Conservation (phyloP, 2,888 invertebrate genomes). For the Odontomyia ornata region DNA sequence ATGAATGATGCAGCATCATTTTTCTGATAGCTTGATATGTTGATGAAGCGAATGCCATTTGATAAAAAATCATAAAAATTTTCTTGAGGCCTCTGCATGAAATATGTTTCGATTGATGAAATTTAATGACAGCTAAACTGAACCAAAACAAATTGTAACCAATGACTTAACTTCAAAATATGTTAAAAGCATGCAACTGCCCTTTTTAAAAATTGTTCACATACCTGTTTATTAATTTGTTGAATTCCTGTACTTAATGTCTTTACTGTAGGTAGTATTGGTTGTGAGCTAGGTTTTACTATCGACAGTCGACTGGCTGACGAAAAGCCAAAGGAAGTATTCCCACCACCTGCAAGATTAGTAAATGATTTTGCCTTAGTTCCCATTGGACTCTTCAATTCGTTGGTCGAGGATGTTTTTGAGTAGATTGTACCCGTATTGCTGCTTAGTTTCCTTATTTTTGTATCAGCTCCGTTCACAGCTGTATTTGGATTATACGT, state of each 20-base stretch:
- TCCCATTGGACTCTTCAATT: slow-evolving; percentile 62
- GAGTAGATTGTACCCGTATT: background rate
- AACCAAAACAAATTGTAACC: no score
- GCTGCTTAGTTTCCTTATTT: slow-evolving; percentile 22
- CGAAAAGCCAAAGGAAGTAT: slow-evolving; percentile 1
- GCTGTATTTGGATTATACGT: slow-evolving; percentile 11
- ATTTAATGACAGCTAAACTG: no score
- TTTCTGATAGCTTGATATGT: no score
- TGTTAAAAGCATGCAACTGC: background rate
- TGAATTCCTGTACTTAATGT: slow-evolving; percentile 49
- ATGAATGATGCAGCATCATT: no score
- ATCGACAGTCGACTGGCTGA: slow-evolving; percentile 48
- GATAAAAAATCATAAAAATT: no score
- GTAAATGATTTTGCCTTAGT: slow-evolving; percentile 64
- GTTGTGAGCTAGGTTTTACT: slow-evolving; percentile 52
- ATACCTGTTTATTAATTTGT: slow-evolving; percentile 53
- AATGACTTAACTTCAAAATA: no score
- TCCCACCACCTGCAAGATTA: slow-evolving; percentile 58
- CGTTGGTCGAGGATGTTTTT: background rate
- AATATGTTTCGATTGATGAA: no score
- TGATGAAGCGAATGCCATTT: no score
- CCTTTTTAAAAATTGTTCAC: background rate
- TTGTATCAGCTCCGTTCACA: background rate
- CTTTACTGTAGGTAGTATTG: slow-evolving; percentile 49
- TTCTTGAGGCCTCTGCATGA: no score